phyloP scores from a whole-genome alignment of 2,888 invertebrate genomes.

The Hoplodrina blanda region DNA sequence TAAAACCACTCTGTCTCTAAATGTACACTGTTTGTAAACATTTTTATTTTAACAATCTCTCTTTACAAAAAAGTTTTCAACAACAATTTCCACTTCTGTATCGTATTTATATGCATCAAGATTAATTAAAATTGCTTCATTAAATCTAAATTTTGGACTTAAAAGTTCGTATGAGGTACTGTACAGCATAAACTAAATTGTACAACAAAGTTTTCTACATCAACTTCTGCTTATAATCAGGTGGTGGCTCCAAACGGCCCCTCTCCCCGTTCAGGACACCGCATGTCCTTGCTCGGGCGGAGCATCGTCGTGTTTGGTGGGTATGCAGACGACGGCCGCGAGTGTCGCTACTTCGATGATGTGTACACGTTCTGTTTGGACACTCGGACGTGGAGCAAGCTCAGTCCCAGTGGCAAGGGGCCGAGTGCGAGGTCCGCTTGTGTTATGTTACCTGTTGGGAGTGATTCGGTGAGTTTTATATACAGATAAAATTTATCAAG shows the following conservation, averaged over 20 bases:
- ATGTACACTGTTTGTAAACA: no score
- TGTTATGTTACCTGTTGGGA: conserved; percentile 91
- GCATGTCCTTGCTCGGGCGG: conserved; percentile 95
- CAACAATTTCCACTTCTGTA: no score
- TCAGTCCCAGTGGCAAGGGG: conserved; percentile 92
- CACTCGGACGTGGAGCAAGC: conserved; percentile 94
- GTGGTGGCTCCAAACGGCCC: conserved; percentile 92
- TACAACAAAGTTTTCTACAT: not conserved
- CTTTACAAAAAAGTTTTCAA: no score
- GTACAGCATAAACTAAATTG: not conserved
- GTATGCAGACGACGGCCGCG: conserved; percentile 96
- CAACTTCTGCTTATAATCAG: conserved; percentile 54
- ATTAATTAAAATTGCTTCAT: no score
- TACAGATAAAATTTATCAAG: no score
- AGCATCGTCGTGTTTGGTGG: conserved; percentile 97
- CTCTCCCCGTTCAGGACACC: conserved; percentile 94
- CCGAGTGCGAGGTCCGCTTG: conserved; percentile 96
- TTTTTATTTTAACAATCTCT: no score
- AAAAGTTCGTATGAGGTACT: no score
- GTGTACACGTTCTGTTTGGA: conserved; percentile 95
- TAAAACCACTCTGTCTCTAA: no score
- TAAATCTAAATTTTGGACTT: no score
- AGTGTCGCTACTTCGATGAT: conserved; percentile 97
- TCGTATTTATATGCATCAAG: no score
- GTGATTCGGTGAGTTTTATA: conserved; percentile 79